Evolutionary conservation across 2,888 invertebrate species (phyloP).

Genomic region (Dryococelus australis): DNA sequence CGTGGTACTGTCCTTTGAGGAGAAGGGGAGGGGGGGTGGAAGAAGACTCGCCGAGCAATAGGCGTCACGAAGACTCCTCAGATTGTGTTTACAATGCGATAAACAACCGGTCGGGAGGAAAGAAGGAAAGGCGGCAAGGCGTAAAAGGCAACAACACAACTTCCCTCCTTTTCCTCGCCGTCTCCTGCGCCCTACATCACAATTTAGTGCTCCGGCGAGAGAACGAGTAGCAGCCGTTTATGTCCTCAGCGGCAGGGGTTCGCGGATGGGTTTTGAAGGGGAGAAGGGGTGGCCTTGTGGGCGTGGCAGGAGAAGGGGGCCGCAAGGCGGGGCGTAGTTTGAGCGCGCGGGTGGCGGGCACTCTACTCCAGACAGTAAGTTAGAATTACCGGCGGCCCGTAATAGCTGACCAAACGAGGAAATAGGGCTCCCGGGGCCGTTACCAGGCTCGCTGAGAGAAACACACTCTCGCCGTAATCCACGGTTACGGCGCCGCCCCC

Average conservation of each 20-base stretch:
- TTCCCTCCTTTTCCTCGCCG: neutral
- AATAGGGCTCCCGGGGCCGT: conserved; percentile 17
- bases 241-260: neutral
- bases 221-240: neutral
- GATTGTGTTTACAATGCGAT: conserved; percentile 20
- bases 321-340: neutral
- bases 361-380: neutral
- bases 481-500: neutral
- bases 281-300: too few relatives aligned
- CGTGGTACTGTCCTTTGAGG: neutral
- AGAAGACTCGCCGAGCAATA: neutral
- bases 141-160: neutral
- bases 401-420: conserved; percentile 27
- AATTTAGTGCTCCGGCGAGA: neutral
- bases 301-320: too few relatives aligned
- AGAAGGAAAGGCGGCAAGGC: conserved; percentile 11
- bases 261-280: too few relatives aligned
- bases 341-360: neutral
- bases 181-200: neutral
- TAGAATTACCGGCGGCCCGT: conserved; percentile 2
- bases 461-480: conserved; percentile 9
- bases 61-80: conserved; percentile 8
- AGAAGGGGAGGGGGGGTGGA: neutral
- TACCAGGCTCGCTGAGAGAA: neutral
- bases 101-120: neutral